Evolutionary conservation across 2,888 invertebrate species (phyloP).

Genomic region (Apamea anceps): DNA sequence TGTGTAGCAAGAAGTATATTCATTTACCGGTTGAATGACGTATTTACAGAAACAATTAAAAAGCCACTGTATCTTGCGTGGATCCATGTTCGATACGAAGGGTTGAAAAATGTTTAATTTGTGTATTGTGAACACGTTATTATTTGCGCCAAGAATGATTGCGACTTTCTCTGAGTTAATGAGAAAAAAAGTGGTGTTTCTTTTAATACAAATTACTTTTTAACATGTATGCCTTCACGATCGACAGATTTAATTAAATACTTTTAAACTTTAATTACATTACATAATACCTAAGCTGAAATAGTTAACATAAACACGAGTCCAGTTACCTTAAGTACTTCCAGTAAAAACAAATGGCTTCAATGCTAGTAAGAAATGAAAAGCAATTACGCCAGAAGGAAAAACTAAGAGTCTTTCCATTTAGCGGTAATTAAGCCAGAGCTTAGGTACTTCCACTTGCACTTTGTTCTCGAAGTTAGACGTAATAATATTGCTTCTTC

Average conservation of each 20-base stretch:
- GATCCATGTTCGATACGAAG: not conserved
- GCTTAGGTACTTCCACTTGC: slow-evolving; percentile 12
- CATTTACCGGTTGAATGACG: not conserved
- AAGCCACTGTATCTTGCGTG: not conserved
- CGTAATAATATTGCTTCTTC: slow-evolving; percentile 9
- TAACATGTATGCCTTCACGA: not conserved
- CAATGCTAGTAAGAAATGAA: slow-evolving; percentile 18
- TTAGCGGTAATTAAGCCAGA: slow-evolving; percentile 22
- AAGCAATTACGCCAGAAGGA: slow-evolving; percentile 8
- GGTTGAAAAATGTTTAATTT: not conserved
- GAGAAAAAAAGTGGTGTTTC: not conserved
- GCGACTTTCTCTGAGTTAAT: not conserved
- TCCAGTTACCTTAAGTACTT: slow-evolving; percentile 10
- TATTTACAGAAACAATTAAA: not conserved
- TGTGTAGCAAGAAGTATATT: not conserved
- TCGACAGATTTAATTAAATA: not conserved
- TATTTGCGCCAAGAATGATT: not conserved
- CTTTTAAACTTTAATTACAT: not conserved
- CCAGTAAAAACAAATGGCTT: slow-evolving; percentile 5
- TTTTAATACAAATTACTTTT: too few relatives aligned
- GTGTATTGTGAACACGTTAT: not conserved
- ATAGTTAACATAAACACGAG: not conserved
- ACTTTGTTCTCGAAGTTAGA: slow-evolving; percentile 20
- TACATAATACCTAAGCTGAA: not conserved
- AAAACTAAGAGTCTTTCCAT: slow-evolving; percentile 1